These are phyloP conservation scores for Brachylomia viminalis DNA, from an alignment of 2,888 invertebrate species.

Conservation along the genomic window DNA sequence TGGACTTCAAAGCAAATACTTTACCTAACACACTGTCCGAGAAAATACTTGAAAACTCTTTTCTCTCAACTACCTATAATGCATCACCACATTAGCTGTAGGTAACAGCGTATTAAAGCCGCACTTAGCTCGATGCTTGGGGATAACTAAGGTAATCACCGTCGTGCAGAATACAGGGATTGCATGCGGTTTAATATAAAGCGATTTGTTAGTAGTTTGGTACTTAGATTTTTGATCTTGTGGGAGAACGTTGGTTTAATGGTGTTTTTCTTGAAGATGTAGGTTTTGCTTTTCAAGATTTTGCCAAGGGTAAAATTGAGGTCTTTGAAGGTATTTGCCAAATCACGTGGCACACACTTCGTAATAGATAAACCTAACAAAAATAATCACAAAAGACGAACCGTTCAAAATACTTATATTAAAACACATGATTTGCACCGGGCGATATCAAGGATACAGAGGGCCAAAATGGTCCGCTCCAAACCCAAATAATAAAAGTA, in stretches of 20 bases:
- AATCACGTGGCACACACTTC: not conserved
- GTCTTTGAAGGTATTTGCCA: not conserved
- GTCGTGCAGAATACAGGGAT: constrained; percentile 16
- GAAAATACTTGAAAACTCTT: constrained; percentile 1
- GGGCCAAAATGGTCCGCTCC: no score
- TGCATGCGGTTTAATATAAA: constrained; percentile 39
- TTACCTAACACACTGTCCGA: not conserved
- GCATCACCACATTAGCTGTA: constrained; percentile 37
- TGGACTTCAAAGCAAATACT: not conserved
- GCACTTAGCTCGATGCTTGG: constrained; percentile 43
- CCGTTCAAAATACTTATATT: not conserved
- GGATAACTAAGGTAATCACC: constrained; percentile 60
- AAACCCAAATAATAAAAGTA: no score
- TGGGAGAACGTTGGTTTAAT: not conserved
- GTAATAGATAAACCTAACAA: not conserved
- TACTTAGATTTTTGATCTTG: constrained; percentile 15
- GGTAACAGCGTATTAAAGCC: constrained; percentile 49
- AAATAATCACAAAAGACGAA: not conserved
- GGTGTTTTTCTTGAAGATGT: not conserved
- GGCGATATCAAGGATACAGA: no score
- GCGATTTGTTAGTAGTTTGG: constrained; percentile 4
- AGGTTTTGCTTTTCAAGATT: not conserved
- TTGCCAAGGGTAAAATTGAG: not conserved
- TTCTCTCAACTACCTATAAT: constrained; percentile 26
- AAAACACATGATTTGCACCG: not conserved